Evolutionary conservation across 2,888 invertebrate species (phyloP), one percentile per base, ranked within the genome.

Genomic region (Sclerodermus sp.): DNA sequence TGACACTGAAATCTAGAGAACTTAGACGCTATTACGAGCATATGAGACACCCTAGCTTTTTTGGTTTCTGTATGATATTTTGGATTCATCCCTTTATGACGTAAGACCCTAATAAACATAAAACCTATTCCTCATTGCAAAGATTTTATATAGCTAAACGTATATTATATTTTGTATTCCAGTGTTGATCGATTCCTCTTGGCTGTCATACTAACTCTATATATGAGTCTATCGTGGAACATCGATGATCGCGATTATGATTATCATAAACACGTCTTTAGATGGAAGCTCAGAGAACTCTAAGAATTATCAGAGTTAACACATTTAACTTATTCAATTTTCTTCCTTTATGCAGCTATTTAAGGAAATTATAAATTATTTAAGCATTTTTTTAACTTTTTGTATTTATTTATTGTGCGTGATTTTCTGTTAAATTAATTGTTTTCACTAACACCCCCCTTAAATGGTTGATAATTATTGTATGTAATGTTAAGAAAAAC

Each of bases 11-110:
- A 71, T 84, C 85, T 0, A 63, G 58, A 13, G 81, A 83, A 50
- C 67, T 85, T 43, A 79, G 79, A 42, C 76, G 81, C 57, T 78
- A 85, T 18, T 83, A 82, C 55, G 64, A 76, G 0, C 85, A 86
- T 58, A 82, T 86, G 70, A 81, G 86, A 38, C 86, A 86, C 78
- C 86, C 86, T 1, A 86, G 86, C 50, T 85, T 86, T 58, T 74
- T 79, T 36, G 84, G 83, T 5, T 81, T 86, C 48, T 68, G 81
- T 1, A 60, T 82, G 1, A 81, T 86, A 51, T 76, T 86, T 32
- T 86, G 86, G 83, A 71, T 80, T 41, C 79, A 80, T 52, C 86
- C 86, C 45, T 69, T 82, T 1, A 86, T 86, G 86, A 85, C 82
- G 78, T 79, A 73, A 73, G 66, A 57, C 12, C 18, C 52, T 14